A percentile compares a stretch with the other conserved stretches of the same genome.
Conservation (phyloP, 2,888 invertebrate genomes). For the Leistus spinibarbis region DNA sequence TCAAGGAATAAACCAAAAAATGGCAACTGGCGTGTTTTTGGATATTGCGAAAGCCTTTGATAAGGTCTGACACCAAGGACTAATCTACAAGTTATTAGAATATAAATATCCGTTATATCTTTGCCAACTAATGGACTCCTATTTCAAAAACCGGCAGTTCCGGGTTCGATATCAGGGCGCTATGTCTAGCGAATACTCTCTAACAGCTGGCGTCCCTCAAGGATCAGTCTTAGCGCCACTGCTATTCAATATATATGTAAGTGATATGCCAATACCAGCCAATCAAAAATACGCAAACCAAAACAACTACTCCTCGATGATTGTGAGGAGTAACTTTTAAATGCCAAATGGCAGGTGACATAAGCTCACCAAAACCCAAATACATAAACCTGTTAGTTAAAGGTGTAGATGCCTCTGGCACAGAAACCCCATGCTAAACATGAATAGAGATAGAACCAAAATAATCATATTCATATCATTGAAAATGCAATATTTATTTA, state of each 20-base stretch:
- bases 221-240: not conserved
- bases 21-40: not conserved
- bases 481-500: no score
- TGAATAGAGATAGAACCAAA: no score
- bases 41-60: constrained; percentile 12
- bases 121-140: not conserved
- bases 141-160: not conserved
- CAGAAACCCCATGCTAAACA: no score
- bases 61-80: constrained; percentile 7
- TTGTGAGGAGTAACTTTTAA: no score
- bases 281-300: not conserved
- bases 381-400: no score
- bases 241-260: not conserved
- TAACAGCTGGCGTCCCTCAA: not conserved
- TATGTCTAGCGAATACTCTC: not conserved
- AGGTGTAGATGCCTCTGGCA: no score
- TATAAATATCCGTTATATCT: not conserved
- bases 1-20: not conserved
- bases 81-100: not conserved
- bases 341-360: no score
- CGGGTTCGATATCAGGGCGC: not conserved
- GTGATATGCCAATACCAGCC: not conserved
- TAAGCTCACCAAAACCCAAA: no score
- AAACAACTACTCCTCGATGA: no score
- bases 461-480: no score